Evolutionary conservation across 1,140 invertebrate species (phyloP).

Genomic region (Macrotrachela quadricornifera): DNA sequence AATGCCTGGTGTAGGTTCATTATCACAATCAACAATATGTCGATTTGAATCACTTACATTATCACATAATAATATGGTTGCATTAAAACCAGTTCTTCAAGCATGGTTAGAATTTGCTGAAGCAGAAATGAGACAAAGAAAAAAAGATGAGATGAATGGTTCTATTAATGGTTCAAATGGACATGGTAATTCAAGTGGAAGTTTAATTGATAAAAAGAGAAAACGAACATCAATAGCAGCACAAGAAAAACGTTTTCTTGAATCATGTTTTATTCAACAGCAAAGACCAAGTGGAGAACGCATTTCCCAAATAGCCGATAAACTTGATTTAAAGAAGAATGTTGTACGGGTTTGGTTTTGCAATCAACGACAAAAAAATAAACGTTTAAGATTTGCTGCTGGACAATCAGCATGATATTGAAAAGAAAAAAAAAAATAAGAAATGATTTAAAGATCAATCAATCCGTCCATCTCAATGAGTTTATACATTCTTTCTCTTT

Average conservation of each 20-base stretch:
- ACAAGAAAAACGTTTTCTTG: conserved; percentile 85
- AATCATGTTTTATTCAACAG: conserved; percentile 95
- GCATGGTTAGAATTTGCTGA: conserved; percentile 97
- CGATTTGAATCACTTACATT: conserved; percentile 91
- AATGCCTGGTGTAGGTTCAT: conserved; percentile 82
- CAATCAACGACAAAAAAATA: conserved; percentile 94
- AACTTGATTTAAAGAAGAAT: conserved; percentile 96
- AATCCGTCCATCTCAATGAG: too few relatives aligned
- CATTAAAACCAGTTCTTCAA: conserved; percentile 92
- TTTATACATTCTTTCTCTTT: too few relatives aligned
- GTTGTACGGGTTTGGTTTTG: conserved; percentile 99
- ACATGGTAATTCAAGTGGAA: too few relatives aligned
- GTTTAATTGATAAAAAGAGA: conserved; percentile 56
- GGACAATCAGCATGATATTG: background rate
- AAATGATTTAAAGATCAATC: too few relatives aligned
- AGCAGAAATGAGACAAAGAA: background rate
- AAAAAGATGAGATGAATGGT: too few relatives aligned
- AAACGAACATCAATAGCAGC: conserved; percentile 97
- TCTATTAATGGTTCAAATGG: background rate
- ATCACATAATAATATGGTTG: conserved; percentile 99
- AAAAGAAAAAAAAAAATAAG: too few relatives aligned
- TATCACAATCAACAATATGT: conserved; percentile 85
- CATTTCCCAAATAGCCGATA: conserved; percentile 96
- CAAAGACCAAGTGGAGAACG: conserved; percentile 92
- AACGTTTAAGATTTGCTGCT: conserved; percentile 71